phyloP scores from a whole-genome alignment of 2,113 vertebrate genomes.

The Maccullochella peelii region DNA sequence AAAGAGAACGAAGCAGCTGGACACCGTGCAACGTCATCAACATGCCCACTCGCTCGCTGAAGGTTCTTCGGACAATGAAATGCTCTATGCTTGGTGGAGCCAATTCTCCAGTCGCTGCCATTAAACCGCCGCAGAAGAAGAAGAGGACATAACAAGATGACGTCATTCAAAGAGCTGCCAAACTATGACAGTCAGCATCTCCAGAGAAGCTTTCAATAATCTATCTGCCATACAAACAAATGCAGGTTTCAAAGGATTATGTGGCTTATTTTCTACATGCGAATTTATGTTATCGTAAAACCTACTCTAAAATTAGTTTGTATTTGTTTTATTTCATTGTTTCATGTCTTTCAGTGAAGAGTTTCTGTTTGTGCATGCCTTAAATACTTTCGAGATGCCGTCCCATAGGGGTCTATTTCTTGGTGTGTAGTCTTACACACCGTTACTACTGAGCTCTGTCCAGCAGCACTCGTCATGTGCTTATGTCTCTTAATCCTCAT shows the following conservation, averaged over 20 bases:
- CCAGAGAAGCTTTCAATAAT: background rate
- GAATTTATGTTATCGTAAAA: background rate
- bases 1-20: too few species aligned
- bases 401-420: background rate
- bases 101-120: too few species aligned
- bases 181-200: background rate
- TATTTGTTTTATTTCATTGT: background rate
- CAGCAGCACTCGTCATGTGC: slow-evolving; percentile 55
- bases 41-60: too few species aligned
- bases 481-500: slow-evolving; percentile 76
- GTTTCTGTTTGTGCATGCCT: background rate
- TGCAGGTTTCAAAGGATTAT: background rate
- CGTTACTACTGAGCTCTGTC: slow-evolving; percentile 30
- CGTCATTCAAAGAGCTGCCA: too few species aligned
- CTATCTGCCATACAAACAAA: background rate
- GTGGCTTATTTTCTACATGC: background rate
- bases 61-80: too few species aligned
- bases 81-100: too few species aligned
- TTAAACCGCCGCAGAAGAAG: too few species aligned
- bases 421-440: background rate
- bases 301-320: background rate
- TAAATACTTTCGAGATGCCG: background rate
- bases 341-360: background rate
- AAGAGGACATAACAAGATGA: too few species aligned
- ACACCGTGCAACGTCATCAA: too few species aligned